A percentile compares a stretch with the other conserved stretches of the same genome.
Conservation (phyloP, 2,797 vertebrate genomes). For the Phoebastria nigripes region DNA sequence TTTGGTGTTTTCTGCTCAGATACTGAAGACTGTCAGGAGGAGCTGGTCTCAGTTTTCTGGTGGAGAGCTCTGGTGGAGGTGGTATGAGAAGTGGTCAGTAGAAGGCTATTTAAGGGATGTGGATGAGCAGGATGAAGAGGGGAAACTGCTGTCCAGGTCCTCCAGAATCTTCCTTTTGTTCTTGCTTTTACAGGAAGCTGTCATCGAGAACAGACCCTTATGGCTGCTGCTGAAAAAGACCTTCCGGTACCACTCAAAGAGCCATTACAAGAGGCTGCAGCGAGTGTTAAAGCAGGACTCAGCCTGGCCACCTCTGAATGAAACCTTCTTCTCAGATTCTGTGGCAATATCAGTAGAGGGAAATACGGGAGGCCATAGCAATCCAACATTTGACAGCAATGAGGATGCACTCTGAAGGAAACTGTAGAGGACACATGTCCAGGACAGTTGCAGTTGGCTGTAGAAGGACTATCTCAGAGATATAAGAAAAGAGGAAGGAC, state of each 20-base stretch:
- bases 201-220: slow-evolving; percentile 75
- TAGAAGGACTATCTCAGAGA: neutral
- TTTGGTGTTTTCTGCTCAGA: neutral
- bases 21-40: neutral
- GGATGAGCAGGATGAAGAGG: neutral
- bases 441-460: neutral
- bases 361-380: slow-evolving; percentile 64
- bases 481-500: neutral
- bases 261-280: slow-evolving; percentile 73
- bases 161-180: neutral
- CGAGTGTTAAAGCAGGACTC: slow-evolving; percentile 55
- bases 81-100: neutral
- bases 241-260: slow-evolving; percentile 67
- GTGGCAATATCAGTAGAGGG: neutral
- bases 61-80: neutral
- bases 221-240: slow-evolving; percentile 71
- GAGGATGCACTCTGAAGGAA: slow-evolving; percentile 46
- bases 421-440: neutral
- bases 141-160: neutral
- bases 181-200: slow-evolving; percentile 66
- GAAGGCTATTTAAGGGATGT: neutral
- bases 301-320: slow-evolving; percentile 74
- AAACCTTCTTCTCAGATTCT: slow-evolving; percentile 49
- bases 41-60: neutral
- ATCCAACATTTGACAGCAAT: slow-evolving; percentile 73